Evolutionary conservation across 2,113 vertebrate genomes (phyloP).

Genomic region (Mandrillus leucophaeus): DNA sequence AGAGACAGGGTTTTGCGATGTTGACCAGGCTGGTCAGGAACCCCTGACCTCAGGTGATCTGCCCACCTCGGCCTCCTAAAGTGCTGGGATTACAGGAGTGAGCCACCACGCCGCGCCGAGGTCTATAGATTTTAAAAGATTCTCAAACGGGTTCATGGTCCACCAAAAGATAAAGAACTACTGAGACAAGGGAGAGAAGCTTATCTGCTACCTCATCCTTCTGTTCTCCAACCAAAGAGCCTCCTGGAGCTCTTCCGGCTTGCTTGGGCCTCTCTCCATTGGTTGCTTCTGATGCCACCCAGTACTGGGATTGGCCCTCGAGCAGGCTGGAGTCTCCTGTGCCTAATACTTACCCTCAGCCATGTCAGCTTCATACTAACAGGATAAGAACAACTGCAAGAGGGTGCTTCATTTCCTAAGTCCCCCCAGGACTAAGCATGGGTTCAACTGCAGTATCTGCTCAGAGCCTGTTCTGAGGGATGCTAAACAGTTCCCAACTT

Average conservation of each 20-base stretch:
- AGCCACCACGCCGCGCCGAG: background rate
- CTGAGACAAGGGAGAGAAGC: background rate
- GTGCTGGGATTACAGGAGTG: too few relatives aligned
- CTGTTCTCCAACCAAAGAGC: background rate
- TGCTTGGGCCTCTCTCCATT: background rate
- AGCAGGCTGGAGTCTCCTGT: rapidly evolving
- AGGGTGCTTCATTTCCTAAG: background rate
- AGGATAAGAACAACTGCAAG: background rate
- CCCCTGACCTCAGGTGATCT: too few relatives aligned
- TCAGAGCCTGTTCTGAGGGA: background rate
- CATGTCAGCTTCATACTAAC: background rate
- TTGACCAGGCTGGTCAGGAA: too few relatives aligned
- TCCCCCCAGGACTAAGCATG: background rate
- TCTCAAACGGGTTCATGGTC: background rate
- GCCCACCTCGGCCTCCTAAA: too few relatives aligned
- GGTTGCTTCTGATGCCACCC: background rate
- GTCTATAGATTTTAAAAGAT: background rate
- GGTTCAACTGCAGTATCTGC: background rate
- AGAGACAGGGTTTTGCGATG: too few relatives aligned
- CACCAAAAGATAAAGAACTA: background rate
- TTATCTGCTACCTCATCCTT: background rate
- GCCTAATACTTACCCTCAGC: background rate
- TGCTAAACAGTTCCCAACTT: background rate
- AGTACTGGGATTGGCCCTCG: background rate
- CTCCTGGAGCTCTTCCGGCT: too few relatives aligned